Conservation (phyloP, 2,888 invertebrate species). For the Myathropa florea region DNA sequence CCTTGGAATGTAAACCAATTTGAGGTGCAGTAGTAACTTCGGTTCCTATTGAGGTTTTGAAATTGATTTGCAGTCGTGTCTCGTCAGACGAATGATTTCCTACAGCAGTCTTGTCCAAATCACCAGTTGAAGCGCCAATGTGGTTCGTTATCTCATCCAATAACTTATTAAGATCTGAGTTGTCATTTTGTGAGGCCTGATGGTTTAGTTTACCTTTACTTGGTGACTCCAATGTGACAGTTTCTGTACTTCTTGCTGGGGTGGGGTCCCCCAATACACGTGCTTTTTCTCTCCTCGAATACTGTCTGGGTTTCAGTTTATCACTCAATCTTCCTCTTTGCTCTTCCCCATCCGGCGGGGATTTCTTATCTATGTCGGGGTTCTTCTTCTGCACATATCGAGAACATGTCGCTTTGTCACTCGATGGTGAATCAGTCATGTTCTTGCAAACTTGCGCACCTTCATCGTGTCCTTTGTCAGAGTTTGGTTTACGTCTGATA, state of each 20-base stretch:
- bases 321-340: neutral
- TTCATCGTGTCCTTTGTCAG: neutral
- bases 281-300: neutral
- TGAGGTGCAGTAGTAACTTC: neutral
- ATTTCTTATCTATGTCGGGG: too few species aligned
- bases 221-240: neutral
- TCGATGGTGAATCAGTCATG: neutral
- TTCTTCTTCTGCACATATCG: neutral
- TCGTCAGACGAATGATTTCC: neutral
- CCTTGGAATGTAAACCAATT: too few species aligned
- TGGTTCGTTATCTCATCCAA: slow-evolving; percentile 32
- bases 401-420: neutral
- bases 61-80: neutral
- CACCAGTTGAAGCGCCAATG: slow-evolving; percentile 11
- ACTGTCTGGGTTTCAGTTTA: neutral
- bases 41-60: neutral
- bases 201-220: neutral
- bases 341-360: neutral
- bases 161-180: slow-evolving; percentile 19
- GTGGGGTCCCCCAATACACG: neutral
- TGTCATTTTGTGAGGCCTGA: neutral
- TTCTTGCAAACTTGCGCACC: neutral
- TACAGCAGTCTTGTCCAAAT: neutral
- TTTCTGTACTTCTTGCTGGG: neutral
- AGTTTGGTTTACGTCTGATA: neutral